These are phyloP conservation scores for Vollenhovia emeryi DNA, from an alignment of 1,140 invertebrate species.

Conservation along the genomic window DNA sequence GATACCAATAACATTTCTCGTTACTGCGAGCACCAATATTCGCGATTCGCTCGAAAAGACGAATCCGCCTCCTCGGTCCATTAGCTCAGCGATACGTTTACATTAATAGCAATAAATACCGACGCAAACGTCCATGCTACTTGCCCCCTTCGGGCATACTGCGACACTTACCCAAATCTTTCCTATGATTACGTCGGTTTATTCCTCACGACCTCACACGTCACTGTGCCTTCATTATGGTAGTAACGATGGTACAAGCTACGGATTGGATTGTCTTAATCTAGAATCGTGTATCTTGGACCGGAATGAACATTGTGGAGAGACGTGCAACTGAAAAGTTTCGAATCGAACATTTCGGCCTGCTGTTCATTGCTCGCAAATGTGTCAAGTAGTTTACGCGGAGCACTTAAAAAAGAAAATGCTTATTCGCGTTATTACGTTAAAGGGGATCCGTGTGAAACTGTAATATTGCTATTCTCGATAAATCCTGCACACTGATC, in stretches of 20 bases:
- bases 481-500: slow-evolving; percentile 45
- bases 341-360: slow-evolving; percentile 33
- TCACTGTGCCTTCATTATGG: slow-evolving; percentile 39
- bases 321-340: slow-evolving; percentile 24
- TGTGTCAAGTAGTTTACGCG: slow-evolving; percentile 24
- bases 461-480: slow-evolving; percentile 37
- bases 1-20: slow-evolving; percentile 42
- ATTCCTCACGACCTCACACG: slow-evolving; percentile 7
- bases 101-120: slow-evolving; percentile 59
- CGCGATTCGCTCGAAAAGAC: slow-evolving; percentile 10
- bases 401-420: slow-evolving; percentile 31
- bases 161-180: slow-evolving; percentile 20
- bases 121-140: slow-evolving; percentile 47
- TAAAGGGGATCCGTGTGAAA: slow-evolving; percentile 20
- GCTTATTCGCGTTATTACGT: slow-evolving; percentile 31
- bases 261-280: slow-evolving; percentile 71
- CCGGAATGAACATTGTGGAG: slow-evolving; percentile 56
- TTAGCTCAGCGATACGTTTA: slow-evolving; percentile 51
- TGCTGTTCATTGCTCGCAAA: slow-evolving; percentile 18
- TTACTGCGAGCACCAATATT: slow-evolving; percentile 56
- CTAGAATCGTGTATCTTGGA: slow-evolving; percentile 67
- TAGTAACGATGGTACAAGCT: slow-evolving; percentile 56
- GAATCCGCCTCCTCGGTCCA: slow-evolving; percentile 35
- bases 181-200: slow-evolving; percentile 42
- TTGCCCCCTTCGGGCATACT: slow-evolving; percentile 28